These are phyloP conservation scores for Callithrix jacchus DNA, from an alignment of 2,113 vertebrate species.

Conservation along the genomic window DNA sequence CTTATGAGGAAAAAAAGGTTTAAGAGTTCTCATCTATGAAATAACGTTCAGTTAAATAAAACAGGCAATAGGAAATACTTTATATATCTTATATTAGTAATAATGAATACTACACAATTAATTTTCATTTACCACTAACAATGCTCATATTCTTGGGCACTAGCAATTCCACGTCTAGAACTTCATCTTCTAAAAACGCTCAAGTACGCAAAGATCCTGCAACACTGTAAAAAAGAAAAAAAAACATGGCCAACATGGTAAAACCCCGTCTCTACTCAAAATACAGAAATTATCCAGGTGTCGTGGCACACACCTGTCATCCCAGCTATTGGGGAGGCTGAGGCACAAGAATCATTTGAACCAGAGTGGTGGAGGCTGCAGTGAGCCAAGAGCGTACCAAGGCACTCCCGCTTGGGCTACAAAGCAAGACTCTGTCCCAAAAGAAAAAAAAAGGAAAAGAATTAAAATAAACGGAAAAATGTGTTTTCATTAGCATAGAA, in stretches of 20 bases:
- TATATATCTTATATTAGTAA: conserved; percentile 17
- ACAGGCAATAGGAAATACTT: background rate
- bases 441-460: background rate
- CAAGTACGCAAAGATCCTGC: background rate
- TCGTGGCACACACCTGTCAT: too few species aligned
- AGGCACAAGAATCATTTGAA: too few species aligned
- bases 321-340: too few species aligned
- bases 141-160: background rate
- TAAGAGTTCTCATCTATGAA: background rate
- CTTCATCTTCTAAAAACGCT: background rate
- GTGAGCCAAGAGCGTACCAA: too few species aligned
- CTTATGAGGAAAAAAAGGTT: background rate
- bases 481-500: conserved; percentile 29
- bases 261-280: too few species aligned
- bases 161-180: conserved; percentile 13
- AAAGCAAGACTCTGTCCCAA: too few species aligned
- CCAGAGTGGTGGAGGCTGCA: too few species aligned
- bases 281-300: too few species aligned
- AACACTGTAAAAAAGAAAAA: background rate
- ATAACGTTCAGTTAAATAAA: conserved; percentile 26
- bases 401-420: too few species aligned
- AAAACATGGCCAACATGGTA: too few species aligned
- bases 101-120: conserved; percentile 27
- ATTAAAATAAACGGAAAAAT: background rate
- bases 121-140: conserved; percentile 26